Percentiles rank a stretch among this genome's conserved stretches.
These are phyloP conservation scores for Ellobium chinense DNA, from an alignment of 2,888 invertebrate species.

Conservation along the genomic window DNA sequence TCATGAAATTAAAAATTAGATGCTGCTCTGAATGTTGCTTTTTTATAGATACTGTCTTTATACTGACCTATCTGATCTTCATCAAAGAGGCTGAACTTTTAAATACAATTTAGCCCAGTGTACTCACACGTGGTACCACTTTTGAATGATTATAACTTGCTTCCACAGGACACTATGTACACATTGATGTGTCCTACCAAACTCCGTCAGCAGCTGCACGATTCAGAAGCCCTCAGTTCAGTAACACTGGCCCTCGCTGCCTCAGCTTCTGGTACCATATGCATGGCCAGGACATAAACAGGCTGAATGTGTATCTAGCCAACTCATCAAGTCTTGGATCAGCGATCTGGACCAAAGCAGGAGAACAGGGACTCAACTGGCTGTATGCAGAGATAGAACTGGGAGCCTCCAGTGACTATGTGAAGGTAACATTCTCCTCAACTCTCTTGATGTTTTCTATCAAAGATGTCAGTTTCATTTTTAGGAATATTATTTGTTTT, in stretches of 20 bases:
- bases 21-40: background rate
- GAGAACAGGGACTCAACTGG: constrained; percentile 63
- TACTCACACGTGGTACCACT: too few species aligned
- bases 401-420: constrained; percentile 23
- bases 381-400: constrained; percentile 51
- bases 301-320: constrained; percentile 62
- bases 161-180: constrained; percentile 71
- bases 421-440: constrained; percentile 27
- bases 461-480: too few species aligned
- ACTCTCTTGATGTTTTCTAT: too few species aligned
- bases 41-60: background rate
- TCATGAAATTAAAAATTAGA: background rate
- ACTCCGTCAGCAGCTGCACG: constrained; percentile 63
- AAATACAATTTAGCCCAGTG: too few species aligned
- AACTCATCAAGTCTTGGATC: constrained; percentile 19
- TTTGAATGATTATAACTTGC: too few species aligned
- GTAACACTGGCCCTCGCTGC: constrained; percentile 57
- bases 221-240: constrained; percentile 59
- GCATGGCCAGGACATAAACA: constrained; percentile 73
- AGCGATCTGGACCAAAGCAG: constrained; percentile 52
- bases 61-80: background rate
- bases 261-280: constrained; percentile 77
- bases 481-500: too few species aligned
- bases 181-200: constrained; percentile 65
- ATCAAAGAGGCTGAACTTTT: too few species aligned